Evolutionary conservation across 2,888 invertebrate species (phyloP), one percentile per base, ranked within the genome.

Genomic region (Drosophila paramelanica): DNA sequence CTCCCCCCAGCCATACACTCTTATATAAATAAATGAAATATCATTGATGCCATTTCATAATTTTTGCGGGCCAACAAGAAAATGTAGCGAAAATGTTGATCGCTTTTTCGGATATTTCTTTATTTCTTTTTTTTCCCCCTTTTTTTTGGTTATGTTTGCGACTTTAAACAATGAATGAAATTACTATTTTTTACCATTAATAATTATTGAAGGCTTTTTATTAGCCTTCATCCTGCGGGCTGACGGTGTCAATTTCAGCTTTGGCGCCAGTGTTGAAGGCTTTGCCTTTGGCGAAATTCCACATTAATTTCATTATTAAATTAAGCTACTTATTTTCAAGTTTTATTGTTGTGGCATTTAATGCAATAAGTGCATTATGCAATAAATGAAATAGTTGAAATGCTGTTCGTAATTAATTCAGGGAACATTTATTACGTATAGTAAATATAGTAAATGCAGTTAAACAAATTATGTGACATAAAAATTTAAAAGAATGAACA

Each of bases 31-130:
- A 83, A 84, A 85, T 84, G 82, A 85, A 88, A 84, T 79, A 81
- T 81, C 86, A 84, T 88, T 77, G 62, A 67, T 76, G 76, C 66
- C 71, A 84, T 84, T 87, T 78, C 79, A 87, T 87, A 84, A 78
- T 84, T 78, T 69, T 46, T 52, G 49, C 45, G 25, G 52, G 38
- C 55, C 39, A 64, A 49, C 42, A 51, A 52, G 25, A 67, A 53
- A 49, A 45, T 10, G 11, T 20, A 20, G 4, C 2, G 25, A 57
- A 36, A 45, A 36, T 38, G 13, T 13, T 11, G 11, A 5, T 5
- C 17, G 14, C 14, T 25, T 23, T 57, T 42, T 27, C 46, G 14
- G n/a, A 25, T 51, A 14, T 14, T 23, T 10, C 11, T 36, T 13
- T 4, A 57, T 33, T 64, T 42, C 14, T 20, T 46, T n/a, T n/a